phyloP scores from a whole-genome alignment of 2,113 vertebrate genomes.

The Neogobius melanostomus region DNA sequence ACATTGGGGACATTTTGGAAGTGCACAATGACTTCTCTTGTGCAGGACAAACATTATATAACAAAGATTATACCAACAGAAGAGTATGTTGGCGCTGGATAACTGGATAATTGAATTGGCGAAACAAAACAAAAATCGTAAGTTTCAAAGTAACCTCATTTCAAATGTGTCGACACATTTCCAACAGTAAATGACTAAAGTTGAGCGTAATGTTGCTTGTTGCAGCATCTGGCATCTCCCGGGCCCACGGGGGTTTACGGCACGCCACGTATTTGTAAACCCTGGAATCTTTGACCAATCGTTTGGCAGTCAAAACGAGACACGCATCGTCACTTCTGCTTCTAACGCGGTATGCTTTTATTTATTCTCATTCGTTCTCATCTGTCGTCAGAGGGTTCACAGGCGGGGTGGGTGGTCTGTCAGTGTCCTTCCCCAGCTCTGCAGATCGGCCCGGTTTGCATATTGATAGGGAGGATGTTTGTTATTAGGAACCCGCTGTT shows the following conservation, averaged over 20 bases:
- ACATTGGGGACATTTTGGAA: neutral
- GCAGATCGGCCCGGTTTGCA: slow-evolving; percentile 64
- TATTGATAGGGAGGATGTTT: slow-evolving; percentile 75
- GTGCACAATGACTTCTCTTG: neutral
- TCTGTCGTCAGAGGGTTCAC: slow-evolving; percentile 35
- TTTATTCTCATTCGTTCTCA: slow-evolving; percentile 18
- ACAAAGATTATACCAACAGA: too few species aligned
- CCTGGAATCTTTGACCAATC: slow-evolving; percentile 48
- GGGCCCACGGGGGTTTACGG: neutral
- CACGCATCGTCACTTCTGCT: neutral
- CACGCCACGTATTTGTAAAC: slow-evolving; percentile 37
- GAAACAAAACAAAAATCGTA: too few species aligned
- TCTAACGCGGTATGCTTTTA: slow-evolving; percentile 5
- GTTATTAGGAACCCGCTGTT: slow-evolving; percentile 68
- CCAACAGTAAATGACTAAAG: neutral
- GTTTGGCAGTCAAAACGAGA: slow-evolving; percentile 19
- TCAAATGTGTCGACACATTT: neutral
- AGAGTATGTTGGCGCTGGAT: too few species aligned
- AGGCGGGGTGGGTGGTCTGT: slow-evolving; percentile 64
- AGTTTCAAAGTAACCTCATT: neutral
- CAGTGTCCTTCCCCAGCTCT: slow-evolving; percentile 37
- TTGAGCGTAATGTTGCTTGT: neutral
- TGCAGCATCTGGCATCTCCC: neutral
- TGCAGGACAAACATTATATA: neutral
- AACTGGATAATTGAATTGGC: too few species aligned